Base-by-base conservation (phyloP, 2,797 vertebrate genomes). In the Hippopotamyrus pictus region DNA sequence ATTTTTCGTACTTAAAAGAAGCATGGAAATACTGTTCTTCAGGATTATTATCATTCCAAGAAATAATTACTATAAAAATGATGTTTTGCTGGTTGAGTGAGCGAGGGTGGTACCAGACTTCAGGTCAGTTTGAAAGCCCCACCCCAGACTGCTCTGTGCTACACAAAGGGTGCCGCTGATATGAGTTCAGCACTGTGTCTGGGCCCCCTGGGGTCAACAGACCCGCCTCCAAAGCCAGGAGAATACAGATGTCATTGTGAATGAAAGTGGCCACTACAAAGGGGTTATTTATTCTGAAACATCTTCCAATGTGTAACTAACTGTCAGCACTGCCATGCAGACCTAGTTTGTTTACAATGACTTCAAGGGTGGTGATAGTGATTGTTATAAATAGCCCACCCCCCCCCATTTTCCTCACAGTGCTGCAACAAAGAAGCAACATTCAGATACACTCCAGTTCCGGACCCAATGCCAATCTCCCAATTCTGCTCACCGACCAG, bases 241-340 rank as follows among this genome's bases (percentile, higher is more conserved):
- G 85, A 91, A 92, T 89, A 89, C 90, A 87, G 90, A 88, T 84
- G 91, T 90, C 90, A 91, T 91, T 92, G 87, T 91, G 69, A 89
- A 84, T 48, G 84, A 29, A 82, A 83, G 73, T 57, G 51, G 50
- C 48, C 25, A 22, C 33, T 82, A 88, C 29, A 57, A 33, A 29
- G 7, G 11, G 73, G 11, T 29, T 83, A 59, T 59, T 76, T 82
- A 53, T 88, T 57, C 9, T 57, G 14, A 88, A 44, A 29, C 4
- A 46, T 51, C 50, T 73, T 57, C 88, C 84, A 19, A 14, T 53
- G 84, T 54, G 50, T 37, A 19, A 57, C 54, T 37, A 17, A 86
- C 54, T n/a, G 54, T 8, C 84, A 53, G n/a, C 84, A 29, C 84
- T 29, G 48, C 83, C 48, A 14, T 50, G 5, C 48, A 25, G 48